These are phyloP conservation scores for Exocentrus adspersus DNA, from an alignment of 2,888 invertebrate species.

Conservation along the genomic window DNA sequence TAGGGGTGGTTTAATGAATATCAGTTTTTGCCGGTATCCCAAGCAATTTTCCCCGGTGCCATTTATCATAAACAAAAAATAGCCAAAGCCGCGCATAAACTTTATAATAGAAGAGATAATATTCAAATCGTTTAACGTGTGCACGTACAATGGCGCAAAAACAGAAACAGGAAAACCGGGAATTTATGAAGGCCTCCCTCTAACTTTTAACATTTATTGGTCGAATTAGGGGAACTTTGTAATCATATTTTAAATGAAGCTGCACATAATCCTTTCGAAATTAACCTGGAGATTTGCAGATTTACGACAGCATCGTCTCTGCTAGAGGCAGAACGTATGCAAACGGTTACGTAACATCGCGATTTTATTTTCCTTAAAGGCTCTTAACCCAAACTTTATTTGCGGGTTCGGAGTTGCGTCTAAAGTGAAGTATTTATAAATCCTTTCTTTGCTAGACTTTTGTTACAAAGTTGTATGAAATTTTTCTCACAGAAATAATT, in stretches of 20 bases:
- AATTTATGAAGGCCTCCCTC: constrained; percentile 17
- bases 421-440: background rate
- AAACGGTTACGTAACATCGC: background rate
- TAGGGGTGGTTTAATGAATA: constrained; percentile 7
- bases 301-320: background rate
- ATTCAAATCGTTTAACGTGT: constrained; percentile 24
- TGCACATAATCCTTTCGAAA: constrained; percentile 6
- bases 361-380: constrained; percentile 1
- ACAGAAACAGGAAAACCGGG: constrained; percentile 4
- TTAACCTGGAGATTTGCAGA: constrained; percentile 1
- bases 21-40: constrained; percentile 10
- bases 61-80: constrained; percentile 21
- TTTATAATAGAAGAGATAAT: constrained; percentile 18
- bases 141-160: constrained; percentile 4
- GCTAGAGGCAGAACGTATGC: background rate
- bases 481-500: no score
- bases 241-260: constrained; percentile 15
- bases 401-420: background rate
- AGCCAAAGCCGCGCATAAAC: background rate
- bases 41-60: constrained; percentile 17
- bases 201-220: constrained; percentile 23
- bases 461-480: no score
- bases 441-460: background rate
- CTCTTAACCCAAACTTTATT: background rate
- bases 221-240: constrained; percentile 16